Evolutionary conservation across 2,888 invertebrate species (phyloP).

Genomic region (Stenolophus ochropezus): DNA sequence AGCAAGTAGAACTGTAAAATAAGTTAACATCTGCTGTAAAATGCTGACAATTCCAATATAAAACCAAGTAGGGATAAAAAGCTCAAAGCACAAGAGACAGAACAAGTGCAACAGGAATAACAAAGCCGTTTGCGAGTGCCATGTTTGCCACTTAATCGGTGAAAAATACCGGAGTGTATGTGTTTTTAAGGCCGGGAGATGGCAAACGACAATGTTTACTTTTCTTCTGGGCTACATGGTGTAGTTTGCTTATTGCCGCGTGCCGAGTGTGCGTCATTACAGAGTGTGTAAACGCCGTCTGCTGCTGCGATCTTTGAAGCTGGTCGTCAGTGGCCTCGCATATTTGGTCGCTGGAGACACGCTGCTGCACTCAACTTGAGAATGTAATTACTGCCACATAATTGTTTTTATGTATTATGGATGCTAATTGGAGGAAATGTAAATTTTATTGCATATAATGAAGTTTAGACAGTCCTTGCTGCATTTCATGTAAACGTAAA

Average conservation of each 20-base stretch:
- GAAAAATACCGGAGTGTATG: neutral
- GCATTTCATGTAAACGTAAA: too few relatives aligned
- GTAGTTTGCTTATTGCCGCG: constrained; percentile 25
- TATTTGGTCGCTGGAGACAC: neutral
- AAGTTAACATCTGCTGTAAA: neutral
- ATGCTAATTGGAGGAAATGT: neutral
- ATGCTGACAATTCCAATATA: neutral
- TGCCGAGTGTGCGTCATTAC: constrained; percentile 15
- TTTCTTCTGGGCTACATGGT: constrained; percentile 23
- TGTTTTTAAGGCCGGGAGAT: constrained; percentile 25
- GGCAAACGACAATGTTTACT: constrained; percentile 16
- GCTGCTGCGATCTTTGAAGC: constrained; percentile 4
- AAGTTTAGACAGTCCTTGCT: too few relatives aligned
- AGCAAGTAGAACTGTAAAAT: neutral
- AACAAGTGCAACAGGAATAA: neutral
- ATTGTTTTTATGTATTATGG: neutral
- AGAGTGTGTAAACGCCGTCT: neutral
- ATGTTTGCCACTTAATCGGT: constrained; percentile 5
- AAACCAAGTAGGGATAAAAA: neutral
- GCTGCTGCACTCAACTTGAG: neutral
- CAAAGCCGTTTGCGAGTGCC: neutral
- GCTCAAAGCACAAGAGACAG: neutral
- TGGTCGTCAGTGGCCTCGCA: neutral
- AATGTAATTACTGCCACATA: neutral
- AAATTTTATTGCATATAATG: neutral